These are phyloP conservation scores for Lindbergichthys nudifrons DNA, from an alignment of 2,797 vertebrate genomes.

Conservation along the genomic window DNA sequence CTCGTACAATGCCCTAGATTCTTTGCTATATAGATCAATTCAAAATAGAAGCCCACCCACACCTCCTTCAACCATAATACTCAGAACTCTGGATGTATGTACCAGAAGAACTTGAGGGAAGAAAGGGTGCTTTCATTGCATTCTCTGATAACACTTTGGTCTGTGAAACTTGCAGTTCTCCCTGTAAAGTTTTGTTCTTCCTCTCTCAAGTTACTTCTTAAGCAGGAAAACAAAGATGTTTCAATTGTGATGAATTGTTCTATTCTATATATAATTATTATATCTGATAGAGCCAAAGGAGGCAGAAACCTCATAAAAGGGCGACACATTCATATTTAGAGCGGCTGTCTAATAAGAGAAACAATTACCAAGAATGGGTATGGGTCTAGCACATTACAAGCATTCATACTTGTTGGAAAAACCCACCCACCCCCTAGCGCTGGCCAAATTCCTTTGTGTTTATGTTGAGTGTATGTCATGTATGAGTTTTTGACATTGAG, in stretches of 20 bases:
- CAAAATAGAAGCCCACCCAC: conserved; percentile 65
- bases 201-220: conserved; percentile 43
- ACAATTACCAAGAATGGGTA: conserved; percentile 32
- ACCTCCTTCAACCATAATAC: conserved; percentile 58
- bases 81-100: conserved; percentile 62
- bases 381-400: conserved; percentile 33
- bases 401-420: conserved; percentile 44
- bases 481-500: conserved; percentile 66
- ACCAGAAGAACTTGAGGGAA: conserved; percentile 58
- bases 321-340: conserved; percentile 43
- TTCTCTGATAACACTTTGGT: conserved; percentile 59
- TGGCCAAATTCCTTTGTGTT: conserved; percentile 71
- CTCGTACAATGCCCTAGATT: conserved; percentile 61
- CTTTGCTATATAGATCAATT: conserved; percentile 53
- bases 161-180: conserved; percentile 49
- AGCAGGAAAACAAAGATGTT: conserved; percentile 47
- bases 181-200: conserved; percentile 41
- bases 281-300: conserved; percentile 33
- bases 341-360: conserved; percentile 51
- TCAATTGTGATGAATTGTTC: conserved; percentile 41
- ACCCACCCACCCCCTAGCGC: conserved; percentile 38
- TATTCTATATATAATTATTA: neutral
- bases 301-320: conserved; percentile 36
- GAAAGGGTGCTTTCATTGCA: conserved; percentile 56
- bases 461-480: conserved; percentile 62